Percentiles rank a stretch among this genome's conserved stretches.
These are phyloP conservation scores for Aphelinus atriplicis DNA, from an alignment of 1,140 invertebrate species.

Conservation along the genomic window DNA sequence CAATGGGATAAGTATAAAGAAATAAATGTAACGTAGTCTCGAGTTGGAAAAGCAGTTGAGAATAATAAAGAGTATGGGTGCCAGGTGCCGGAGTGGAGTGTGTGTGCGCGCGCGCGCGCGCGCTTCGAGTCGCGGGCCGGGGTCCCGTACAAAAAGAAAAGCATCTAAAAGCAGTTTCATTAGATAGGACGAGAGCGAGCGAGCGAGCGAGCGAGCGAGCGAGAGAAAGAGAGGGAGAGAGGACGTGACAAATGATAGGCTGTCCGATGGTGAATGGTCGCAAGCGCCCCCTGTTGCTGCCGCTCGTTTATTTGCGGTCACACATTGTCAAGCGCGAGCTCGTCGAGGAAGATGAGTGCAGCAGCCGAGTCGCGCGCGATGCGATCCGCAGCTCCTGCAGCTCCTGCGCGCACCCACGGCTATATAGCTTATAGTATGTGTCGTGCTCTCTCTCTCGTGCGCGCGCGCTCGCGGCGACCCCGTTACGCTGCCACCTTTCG, in stretches of 20 bases:
- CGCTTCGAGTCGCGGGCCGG: background rate
- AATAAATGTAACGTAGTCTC: slow-evolving; percentile 25
- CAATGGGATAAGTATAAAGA: slow-evolving; percentile 22
- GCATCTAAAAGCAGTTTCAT: slow-evolving; percentile 66
- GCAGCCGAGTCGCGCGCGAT: slow-evolving; percentile 29
- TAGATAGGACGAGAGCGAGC: slow-evolving; percentile 54
- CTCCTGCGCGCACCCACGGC: slow-evolving; percentile 36
- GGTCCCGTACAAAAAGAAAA: slow-evolving; percentile 50
- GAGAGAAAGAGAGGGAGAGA: slow-evolving; percentile 41
- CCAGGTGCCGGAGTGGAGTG: slow-evolving; percentile 49
- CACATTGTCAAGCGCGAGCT: slow-evolving; percentile 54
- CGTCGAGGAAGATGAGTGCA: too few species aligned
- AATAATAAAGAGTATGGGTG: slow-evolving; percentile 54
- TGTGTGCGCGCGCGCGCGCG: too few species aligned
- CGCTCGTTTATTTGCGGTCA: slow-evolving; percentile 66
- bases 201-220: slow-evolving; percentile 57
- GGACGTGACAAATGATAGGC: slow-evolving; percentile 65
- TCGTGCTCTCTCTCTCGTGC: background rate
- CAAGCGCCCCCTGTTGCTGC: slow-evolving; percentile 65
- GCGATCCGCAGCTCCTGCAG: slow-evolving; percentile 37
- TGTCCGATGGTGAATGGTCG: slow-evolving; percentile 62
- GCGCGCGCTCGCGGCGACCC: slow-evolving; percentile 8
- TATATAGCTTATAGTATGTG: too few species aligned
- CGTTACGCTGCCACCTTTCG: too few species aligned
- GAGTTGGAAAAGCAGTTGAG: slow-evolving; percentile 30